phyloP scores from a whole-genome alignment of 2,113 vertebrate species.

The Chinchilla lanigera region DNA sequence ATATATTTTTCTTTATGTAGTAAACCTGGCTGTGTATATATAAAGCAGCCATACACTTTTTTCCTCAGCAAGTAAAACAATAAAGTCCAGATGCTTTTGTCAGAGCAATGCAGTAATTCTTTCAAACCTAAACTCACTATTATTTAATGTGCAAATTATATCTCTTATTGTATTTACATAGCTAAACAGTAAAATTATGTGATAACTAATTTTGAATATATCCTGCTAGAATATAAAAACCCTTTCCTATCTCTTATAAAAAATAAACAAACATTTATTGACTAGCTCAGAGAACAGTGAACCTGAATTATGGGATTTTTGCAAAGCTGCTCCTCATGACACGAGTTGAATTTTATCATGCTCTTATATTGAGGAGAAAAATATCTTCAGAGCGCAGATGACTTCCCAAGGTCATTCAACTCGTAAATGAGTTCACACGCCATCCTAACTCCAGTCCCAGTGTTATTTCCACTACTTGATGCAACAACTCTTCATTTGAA shows the following conservation, averaged over 20 bases:
- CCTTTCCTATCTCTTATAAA: background rate
- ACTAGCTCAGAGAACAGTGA: background rate
- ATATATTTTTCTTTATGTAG: conserved; percentile 66
- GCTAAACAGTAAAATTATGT: background rate
- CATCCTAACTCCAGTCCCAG: background rate
- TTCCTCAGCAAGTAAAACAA: conserved; percentile 56
- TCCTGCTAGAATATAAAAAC: background rate
- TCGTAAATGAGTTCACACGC: background rate
- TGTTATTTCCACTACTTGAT: conserved; percentile 57
- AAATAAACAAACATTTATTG: conserved; percentile 48
- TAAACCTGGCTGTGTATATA: conserved; percentile 49
- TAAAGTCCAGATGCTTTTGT: conserved; percentile 50
- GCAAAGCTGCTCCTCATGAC: background rate
- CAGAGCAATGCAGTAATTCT: conserved; percentile 13
- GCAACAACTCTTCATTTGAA: conserved; percentile 47
- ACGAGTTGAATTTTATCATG: conserved; percentile 30
- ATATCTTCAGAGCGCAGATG: background rate
- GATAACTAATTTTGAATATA: background rate
- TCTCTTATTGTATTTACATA: background rate
- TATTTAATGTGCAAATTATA: conserved; percentile 22
- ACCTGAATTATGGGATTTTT: background rate
- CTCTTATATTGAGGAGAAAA: background rate
- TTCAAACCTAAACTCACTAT: conserved; percentile 50
- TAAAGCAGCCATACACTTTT: background rate
- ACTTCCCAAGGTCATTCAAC: conserved; percentile 44